Evolutionary conservation across 2,797 vertebrate genomes (phyloP).

Genomic region (Tarsius wallacei): DNA sequence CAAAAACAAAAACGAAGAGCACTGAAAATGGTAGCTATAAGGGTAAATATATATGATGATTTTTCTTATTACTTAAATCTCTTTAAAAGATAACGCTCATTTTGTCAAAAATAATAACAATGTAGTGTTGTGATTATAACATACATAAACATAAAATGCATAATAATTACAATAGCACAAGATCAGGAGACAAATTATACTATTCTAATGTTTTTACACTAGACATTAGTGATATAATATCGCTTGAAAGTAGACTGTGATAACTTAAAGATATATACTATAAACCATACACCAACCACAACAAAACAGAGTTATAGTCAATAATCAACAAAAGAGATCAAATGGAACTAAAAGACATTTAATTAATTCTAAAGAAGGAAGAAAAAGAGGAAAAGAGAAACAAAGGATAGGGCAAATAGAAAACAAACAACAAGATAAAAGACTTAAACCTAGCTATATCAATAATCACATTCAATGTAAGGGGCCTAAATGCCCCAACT

Average conservation of each 20-base stretch:
- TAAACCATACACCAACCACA: not conserved
- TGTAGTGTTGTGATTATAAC: not conserved
- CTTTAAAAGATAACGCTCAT: slow-evolving; percentile 31
- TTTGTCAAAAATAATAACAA: slow-evolving; percentile 13
- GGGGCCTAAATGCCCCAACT: too few relatives aligned
- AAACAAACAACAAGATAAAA: slow-evolving; percentile 54
- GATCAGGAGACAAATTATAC: not conserved
- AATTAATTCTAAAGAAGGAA: slow-evolving; percentile 22
- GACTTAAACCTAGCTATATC: not conserved
- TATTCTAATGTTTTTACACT: not conserved
- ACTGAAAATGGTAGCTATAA: not conserved
- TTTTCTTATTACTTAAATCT: slow-evolving; percentile 61
- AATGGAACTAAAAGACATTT: slow-evolving; percentile 47
- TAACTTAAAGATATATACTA: slow-evolving; percentile 47
- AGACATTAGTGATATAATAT: not conserved
- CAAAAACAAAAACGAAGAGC: not conserved
- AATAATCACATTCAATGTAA: not conserved
- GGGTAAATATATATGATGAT: not conserved
- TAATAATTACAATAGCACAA: not conserved
- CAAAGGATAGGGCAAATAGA: not conserved
- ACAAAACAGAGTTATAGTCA: slow-evolving; percentile 12
- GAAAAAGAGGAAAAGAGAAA: slow-evolving; percentile 17
- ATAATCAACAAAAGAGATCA: slow-evolving; percentile 45
- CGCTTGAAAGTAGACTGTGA: slow-evolving; percentile 11
- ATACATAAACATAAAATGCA: slow-evolving; percentile 55